Base-by-base conservation (phyloP, 2,888 invertebrate genomes). In the Polyploca ridens region DNA sequence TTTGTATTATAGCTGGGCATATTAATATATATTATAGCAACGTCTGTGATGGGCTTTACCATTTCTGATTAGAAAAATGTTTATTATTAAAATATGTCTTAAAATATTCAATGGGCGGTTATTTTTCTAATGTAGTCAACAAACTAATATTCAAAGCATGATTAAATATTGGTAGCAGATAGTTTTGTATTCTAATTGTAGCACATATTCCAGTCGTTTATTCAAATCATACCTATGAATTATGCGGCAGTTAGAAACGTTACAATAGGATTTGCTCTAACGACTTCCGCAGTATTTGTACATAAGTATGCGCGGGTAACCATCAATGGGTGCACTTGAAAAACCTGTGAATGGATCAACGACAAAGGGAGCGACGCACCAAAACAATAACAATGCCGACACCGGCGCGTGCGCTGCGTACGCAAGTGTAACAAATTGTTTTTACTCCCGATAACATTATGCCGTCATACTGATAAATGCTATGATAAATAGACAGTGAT, bases 321-420 rank as follows among this genome's bases (percentile, higher is more conserved):
- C 82, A 79, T 81, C 82, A 84, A 82, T 84, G 85, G 84, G 77
- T 81, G 83, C 84, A 81, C 80, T 82, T 80, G 79, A 80, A 83
- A 61, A 76, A 73, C 65, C 70, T 63, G 69, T 79, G 82, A 83
- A 84, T 83, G 81, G 75, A 65, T 77, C 78, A 81, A 70, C 78
- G 81, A 85, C 88, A 88, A 87, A 88, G 85, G 82, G 85, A 79
- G 82, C 83, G 80, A 46, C 85, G 79, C 83, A 85, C 89, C 88
- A 86, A 89, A 90, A 89, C 89, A 90, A 89, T 88, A 86, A 89
- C 85, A 88, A 86, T 83, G 76, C 79, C 78, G 76, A 71, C 75
- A 71, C 68, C 70, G 69, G 83, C 88, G 90, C 90, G 91, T 92
- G 92, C 88, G 83, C 83, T 46, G 91, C 78, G 73, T 91, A 82